Conservation (phyloP, 2,797 vertebrate genomes). For the Cyclura pinguis region DNA sequence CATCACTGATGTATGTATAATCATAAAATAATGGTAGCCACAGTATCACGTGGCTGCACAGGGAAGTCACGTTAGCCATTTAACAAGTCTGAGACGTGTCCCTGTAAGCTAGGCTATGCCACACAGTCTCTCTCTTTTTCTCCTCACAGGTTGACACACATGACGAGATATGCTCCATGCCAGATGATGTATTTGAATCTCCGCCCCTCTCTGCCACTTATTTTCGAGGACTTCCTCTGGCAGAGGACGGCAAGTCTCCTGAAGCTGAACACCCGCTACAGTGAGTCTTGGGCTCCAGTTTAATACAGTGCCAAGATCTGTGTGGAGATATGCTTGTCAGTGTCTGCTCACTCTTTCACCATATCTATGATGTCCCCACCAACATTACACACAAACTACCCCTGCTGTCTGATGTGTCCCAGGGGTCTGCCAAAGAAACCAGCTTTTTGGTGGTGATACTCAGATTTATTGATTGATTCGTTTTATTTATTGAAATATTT, state of each 20-base stretch:
- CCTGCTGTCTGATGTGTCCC: background rate
- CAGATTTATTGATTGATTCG: background rate
- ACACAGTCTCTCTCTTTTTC: background rate
- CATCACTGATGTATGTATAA: background rate
- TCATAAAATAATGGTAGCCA: background rate
- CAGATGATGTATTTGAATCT: constrained; percentile 96
- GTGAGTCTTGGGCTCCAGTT: constrained; percentile 80
- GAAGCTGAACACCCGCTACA: constrained; percentile 74
- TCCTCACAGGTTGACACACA: constrained; percentile 84
- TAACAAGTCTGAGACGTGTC: background rate
- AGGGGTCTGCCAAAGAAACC: background rate
- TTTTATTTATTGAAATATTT: no score
- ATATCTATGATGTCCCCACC: background rate
- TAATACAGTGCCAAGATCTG: background rate
- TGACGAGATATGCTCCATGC: constrained; percentile 91
- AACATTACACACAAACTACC: background rate
- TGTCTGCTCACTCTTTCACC: background rate
- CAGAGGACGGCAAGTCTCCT: constrained; percentile 67
- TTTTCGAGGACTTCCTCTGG: constrained; percentile 65
- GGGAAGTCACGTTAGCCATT: background rate
- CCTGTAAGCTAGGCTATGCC: accelerated
- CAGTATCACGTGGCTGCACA: background rate
- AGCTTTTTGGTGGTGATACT: background rate
- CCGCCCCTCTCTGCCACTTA: constrained; percentile 89
- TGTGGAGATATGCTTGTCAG: background rate